phyloP scores from a whole-genome alignment of 2,797 vertebrate species.

The Sebastolobus altivelis region DNA sequence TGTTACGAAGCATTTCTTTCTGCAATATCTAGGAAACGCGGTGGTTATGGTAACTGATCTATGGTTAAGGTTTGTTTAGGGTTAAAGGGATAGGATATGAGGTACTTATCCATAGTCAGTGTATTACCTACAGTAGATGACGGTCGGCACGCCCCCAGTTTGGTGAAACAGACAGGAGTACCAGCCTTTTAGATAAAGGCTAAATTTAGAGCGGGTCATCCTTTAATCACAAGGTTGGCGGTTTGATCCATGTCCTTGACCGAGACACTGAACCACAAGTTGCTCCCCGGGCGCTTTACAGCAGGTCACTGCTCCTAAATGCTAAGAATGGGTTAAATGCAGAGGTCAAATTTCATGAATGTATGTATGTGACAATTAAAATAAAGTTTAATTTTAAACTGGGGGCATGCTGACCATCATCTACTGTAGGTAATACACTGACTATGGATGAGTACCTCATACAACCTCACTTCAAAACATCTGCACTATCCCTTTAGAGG shows the following conservation, averaged over 20 bases:
- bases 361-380: no score
- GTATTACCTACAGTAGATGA: accelerated
- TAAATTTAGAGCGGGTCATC: no score
- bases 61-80: background rate
- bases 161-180: background rate
- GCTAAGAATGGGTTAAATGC: no score
- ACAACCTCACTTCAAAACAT: background rate
- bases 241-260: no score
- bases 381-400: background rate
- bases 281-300: no score
- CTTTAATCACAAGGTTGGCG: no score
- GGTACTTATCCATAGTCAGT: background rate
- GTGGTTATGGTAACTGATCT: background rate
- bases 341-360: no score
- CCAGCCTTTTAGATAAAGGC: background rate
- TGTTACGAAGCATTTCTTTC: background rate
- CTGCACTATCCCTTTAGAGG: background rate
- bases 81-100: no score
- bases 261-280: no score
- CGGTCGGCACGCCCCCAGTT: background rate
- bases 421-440: background rate
- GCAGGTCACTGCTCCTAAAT: no score
- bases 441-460: background rate
- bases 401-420: background rate
- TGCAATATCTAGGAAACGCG: background rate